phyloP scores from a whole-genome alignment of 2,113 vertebrate species.

The Cheirogaleus medius region DNA sequence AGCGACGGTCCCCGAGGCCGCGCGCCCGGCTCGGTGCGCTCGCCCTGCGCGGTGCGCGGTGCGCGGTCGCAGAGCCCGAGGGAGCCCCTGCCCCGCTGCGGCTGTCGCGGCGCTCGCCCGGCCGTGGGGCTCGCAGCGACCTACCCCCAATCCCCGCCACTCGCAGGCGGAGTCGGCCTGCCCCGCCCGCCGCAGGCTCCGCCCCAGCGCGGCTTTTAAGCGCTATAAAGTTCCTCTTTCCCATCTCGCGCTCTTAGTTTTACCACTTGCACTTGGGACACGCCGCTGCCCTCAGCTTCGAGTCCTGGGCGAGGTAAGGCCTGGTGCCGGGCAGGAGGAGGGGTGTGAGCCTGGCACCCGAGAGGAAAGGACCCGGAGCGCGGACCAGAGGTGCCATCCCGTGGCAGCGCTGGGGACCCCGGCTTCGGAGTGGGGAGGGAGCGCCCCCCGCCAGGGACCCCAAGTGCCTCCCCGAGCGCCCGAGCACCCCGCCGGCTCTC shows the following conservation, averaged over 20 bases:
- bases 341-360: background rate
- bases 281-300: slow-evolving; percentile 20
- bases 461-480: background rate
- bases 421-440: background rate
- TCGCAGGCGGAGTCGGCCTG: background rate
- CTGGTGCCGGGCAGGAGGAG: background rate
- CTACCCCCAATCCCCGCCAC: background rate
- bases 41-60: accelerated
- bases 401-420: background rate
- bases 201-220: background rate
- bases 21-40: background rate
- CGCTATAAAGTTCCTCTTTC: slow-evolving; percentile 78
- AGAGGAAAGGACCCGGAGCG: background rate
- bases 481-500: background rate
- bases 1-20: background rate
- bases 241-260: slow-evolving; percentile 44
- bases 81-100: background rate
- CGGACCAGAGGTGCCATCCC: background rate
- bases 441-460: background rate
- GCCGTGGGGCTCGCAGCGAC: background rate
- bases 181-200: background rate
- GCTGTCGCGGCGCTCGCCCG: accelerated
- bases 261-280: slow-evolving; percentile 61
- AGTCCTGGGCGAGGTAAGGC: slow-evolving; percentile 61
- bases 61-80: background rate